Evolutionary conservation across 2,888 invertebrate genomes (phyloP).

Genomic region (Eupeodes latifasciatus): DNA sequence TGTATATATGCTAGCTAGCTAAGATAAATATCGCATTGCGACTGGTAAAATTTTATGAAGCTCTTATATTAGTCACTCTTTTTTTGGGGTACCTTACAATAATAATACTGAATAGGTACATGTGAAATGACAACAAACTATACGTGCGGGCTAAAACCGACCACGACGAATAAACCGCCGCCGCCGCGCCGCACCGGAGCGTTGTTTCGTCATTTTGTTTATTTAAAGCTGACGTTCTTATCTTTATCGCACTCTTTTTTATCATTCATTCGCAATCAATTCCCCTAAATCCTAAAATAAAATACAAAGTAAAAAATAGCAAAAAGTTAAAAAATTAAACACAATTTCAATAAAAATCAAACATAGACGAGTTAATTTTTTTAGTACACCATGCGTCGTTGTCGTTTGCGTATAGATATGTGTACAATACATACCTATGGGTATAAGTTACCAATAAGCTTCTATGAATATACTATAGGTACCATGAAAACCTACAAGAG

Average conservation of each 20-base stretch:
- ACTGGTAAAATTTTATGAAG: constrained; percentile 18
- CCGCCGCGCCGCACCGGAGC: no score
- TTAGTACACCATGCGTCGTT: constrained; percentile 10
- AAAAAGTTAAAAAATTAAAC: neutral
- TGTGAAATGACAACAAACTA: constrained; percentile 47
- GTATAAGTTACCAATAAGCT: no score
- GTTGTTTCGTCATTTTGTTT: constrained; percentile 46
- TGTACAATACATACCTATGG: neutral
- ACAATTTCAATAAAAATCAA: constrained; percentile 67
- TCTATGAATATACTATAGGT: neutral
- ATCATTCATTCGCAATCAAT: constrained; percentile 59
- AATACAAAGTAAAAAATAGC: constrained; percentile 5
- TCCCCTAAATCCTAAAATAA: constrained; percentile 50
- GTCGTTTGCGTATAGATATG: neutral
- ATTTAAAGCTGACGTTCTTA: constrained; percentile 43
- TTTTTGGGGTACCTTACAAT: neutral
- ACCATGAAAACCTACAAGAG: constrained; percentile 49
- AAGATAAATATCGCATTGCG: constrained; percentile 52
- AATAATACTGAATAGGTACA: neutral
- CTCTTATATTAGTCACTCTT: constrained; percentile 52
- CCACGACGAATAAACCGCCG: neutral
- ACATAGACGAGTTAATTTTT: constrained; percentile 51
- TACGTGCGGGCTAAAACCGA: neutral
- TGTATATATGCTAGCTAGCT: constrained; percentile 18
- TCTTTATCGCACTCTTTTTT: constrained; percentile 31